A percentile compares a stretch with the other conserved stretches of the same genome.
Conservation (phyloP, 2,113 vertebrate species). For the Pelvicachromis taeniatus region DNA sequence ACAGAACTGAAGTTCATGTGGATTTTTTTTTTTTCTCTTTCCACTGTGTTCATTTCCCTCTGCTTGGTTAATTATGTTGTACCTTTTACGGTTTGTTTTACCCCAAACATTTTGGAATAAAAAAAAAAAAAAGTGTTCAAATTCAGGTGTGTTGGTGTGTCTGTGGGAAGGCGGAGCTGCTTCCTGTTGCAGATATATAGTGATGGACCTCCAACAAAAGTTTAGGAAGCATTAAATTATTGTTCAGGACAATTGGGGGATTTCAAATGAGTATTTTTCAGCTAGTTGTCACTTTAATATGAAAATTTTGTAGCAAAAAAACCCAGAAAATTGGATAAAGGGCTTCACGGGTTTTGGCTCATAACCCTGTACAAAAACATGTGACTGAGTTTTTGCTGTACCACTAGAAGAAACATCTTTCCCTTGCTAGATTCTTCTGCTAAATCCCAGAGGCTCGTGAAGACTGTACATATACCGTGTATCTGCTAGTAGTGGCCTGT, state of each 20-base stretch:
- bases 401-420: background rate
- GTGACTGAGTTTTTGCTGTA: background rate
- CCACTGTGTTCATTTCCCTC: conserved; percentile 34
- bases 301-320: background rate
- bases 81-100: conserved; percentile 75
- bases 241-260: background rate
- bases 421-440: background rate
- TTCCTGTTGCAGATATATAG: background rate
- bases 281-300: background rate
- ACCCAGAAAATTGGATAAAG: background rate
- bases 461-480: too few relatives aligned
- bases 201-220: background rate
- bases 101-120: conserved; percentile 68
- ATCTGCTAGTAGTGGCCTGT: too few relatives aligned
- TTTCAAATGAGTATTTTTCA: background rate
- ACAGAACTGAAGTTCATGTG: background rate
- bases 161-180: background rate
- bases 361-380: background rate
- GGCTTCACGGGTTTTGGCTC: background rate
- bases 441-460: background rate
- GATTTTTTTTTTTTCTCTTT: background rate
- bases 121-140: conserved; percentile 55
- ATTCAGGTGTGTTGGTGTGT: conserved; percentile 6
- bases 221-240: background rate
- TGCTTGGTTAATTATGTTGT: conserved; percentile 63